phyloP scores from a whole-genome alignment of 2,797 vertebrate species.

The Australoheros facetus region DNA sequence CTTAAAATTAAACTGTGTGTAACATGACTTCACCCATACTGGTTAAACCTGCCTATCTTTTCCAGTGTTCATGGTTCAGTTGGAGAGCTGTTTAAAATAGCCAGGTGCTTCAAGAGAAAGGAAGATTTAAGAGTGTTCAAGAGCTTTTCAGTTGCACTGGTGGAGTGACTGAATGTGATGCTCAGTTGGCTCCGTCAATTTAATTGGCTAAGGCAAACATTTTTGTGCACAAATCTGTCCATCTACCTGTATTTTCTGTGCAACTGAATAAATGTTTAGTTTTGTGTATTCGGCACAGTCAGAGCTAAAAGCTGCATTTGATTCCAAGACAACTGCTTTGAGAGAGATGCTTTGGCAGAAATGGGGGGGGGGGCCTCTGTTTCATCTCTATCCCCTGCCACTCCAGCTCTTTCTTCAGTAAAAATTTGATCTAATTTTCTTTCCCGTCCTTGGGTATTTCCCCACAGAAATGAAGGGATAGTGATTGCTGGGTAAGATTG shows the following conservation, averaged over 20 bases:
- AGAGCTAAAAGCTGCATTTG: slow-evolving; percentile 34
- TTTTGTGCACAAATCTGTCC: neutral
- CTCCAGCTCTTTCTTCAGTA: slow-evolving; percentile 67
- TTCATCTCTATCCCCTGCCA: slow-evolving; percentile 67
- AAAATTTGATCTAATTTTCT: slow-evolving; percentile 78
- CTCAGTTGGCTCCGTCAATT: slow-evolving; percentile 17
- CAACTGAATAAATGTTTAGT: slow-evolving; percentile 10
- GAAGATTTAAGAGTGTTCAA: slow-evolving; percentile 26
- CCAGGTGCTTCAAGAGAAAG: slow-evolving; percentile 17
- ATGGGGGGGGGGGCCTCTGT: slow-evolving; percentile 46
- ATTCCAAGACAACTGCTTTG: slow-evolving; percentile 55
- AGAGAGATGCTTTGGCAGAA: slow-evolving; percentile 53
- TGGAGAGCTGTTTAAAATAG: slow-evolving; percentile 41
- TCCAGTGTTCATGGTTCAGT: neutral
- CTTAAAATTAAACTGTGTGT: neutral
- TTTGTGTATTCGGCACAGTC: slow-evolving; percentile 27
- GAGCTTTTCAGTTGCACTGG: slow-evolving; percentile 34
- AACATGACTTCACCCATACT: neutral
- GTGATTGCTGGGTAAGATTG: slow-evolving; percentile 78
- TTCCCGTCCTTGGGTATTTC: slow-evolving; percentile 76
- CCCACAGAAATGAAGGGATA: slow-evolving; percentile 79
- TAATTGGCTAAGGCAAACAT: slow-evolving; percentile 12
- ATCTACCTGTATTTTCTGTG: neutral
- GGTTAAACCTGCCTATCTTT: slow-evolving; percentile 1
- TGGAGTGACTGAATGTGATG: slow-evolving; percentile 37